Percentiles rank a stretch among this genome's conserved stretches.
Conservation (phyloP, 2,113 vertebrate genomes). For the Typhlomys cinereus region DNA sequence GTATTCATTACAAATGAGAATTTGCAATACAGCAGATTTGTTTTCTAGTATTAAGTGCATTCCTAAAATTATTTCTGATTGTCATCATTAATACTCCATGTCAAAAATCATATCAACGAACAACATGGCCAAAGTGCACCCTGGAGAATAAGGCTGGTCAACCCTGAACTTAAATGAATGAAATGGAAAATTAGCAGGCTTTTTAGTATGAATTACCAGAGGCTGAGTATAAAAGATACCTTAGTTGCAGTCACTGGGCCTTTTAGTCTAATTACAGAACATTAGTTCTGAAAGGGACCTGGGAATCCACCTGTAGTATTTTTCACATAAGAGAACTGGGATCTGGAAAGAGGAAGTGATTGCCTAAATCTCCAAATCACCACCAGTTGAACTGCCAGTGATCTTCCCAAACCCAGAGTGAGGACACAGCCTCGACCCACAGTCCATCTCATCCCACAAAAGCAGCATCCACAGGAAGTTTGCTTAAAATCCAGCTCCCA, state of each 20-base stretch:
- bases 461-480: neutral
- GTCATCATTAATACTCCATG: neutral
- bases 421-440: neutral
- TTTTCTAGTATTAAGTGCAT: constrained; percentile 3
- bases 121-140: neutral
- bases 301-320: neutral
- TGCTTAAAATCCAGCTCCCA: neutral
- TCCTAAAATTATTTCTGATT: constrained; percentile 35
- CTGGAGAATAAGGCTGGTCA: neutral
- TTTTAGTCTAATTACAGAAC: neutral
- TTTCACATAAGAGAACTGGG: neutral
- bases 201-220: neutral
- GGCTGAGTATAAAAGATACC: neutral
- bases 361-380: neutral
- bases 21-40: neutral
- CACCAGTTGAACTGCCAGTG: neutral
- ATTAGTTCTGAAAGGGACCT: neutral
- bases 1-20: neutral
- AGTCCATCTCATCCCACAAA: neutral
- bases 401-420: neutral
- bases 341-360: neutral
- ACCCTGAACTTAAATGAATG: neutral
- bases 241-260: neutral
- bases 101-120: neutral
- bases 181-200: neutral